Evolutionary conservation across 2,797 vertebrate species (phyloP).

Genomic region (Mionectes olivaceus): DNA sequence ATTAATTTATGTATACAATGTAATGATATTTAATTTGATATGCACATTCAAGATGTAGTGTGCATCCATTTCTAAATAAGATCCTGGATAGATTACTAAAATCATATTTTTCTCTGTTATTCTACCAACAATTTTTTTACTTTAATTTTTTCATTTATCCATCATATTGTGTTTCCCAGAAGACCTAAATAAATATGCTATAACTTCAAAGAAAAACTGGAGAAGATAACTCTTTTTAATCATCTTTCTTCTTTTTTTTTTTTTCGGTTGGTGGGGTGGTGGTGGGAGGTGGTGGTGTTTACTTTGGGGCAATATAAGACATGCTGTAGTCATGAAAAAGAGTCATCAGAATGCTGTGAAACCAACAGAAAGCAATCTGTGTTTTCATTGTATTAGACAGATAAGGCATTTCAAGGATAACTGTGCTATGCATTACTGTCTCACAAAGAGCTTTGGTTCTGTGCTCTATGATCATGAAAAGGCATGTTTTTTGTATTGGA

Average conservation of each 20-base stretch:
- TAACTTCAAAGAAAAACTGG: background rate
- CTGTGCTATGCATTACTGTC: background rate
- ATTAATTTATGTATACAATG: constrained; percentile 73
- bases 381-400: background rate
- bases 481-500: background rate
- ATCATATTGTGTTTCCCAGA: background rate
- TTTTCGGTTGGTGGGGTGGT: background rate
- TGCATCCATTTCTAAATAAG: constrained; percentile 48
- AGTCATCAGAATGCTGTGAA: background rate
- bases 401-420: background rate
- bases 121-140: background rate
- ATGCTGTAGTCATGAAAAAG: background rate
- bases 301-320: background rate
- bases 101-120: background rate
- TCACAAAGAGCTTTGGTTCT: background rate
- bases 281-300: background rate
- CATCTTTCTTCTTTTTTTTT: background rate
- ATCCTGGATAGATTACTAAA: constrained; percentile 7
- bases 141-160: background rate
- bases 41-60: constrained; percentile 31
- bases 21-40: constrained; percentile 74
- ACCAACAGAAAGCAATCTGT: background rate
- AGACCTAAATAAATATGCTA: background rate
- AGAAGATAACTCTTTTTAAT: background rate
- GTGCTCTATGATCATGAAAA: background rate